phyloP scores from a whole-genome alignment of 2,113 vertebrate genomes.

The Alligator mississippiensis region DNA sequence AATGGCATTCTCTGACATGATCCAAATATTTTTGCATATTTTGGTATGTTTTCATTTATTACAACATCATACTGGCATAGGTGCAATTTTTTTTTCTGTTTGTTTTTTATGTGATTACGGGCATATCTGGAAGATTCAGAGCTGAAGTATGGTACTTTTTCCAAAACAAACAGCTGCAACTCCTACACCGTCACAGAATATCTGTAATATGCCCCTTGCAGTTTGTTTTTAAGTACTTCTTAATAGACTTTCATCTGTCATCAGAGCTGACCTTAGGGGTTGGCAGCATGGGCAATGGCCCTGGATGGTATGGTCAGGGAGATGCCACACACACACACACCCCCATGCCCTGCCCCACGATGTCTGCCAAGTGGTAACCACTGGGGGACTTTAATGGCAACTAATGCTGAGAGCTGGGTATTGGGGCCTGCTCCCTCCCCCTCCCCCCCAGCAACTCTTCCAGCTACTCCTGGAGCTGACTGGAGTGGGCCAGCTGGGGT shows the following conservation, averaged over 20 bases:
- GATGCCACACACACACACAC: too few species aligned
- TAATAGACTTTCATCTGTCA: background rate
- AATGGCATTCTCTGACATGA: background rate
- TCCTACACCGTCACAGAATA: background rate
- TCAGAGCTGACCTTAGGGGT: too few species aligned
- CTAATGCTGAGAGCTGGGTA: too few species aligned
- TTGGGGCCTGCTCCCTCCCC: too few species aligned
- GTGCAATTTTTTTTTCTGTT: background rate
- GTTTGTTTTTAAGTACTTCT: background rate
- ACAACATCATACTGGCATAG: background rate
- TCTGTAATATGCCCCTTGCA: background rate
- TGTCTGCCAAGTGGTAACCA: too few species aligned
- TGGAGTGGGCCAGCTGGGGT: too few species aligned
- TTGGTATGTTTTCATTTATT: background rate
- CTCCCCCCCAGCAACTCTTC: too few species aligned
- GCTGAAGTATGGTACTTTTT: background rate
- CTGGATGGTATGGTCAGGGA: too few species aligned
- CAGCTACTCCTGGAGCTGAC: too few species aligned
- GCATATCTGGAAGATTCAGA: background rate
- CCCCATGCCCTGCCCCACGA: too few species aligned
- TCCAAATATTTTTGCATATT: slow-evolving; percentile 2
- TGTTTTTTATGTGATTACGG: background rate
- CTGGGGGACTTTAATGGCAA: too few species aligned
- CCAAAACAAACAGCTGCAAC: background rate
- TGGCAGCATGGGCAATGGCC: too few species aligned